phyloP scores from a whole-genome alignment of 2,797 vertebrate genomes.

The Nannoperca obscura region DNA sequence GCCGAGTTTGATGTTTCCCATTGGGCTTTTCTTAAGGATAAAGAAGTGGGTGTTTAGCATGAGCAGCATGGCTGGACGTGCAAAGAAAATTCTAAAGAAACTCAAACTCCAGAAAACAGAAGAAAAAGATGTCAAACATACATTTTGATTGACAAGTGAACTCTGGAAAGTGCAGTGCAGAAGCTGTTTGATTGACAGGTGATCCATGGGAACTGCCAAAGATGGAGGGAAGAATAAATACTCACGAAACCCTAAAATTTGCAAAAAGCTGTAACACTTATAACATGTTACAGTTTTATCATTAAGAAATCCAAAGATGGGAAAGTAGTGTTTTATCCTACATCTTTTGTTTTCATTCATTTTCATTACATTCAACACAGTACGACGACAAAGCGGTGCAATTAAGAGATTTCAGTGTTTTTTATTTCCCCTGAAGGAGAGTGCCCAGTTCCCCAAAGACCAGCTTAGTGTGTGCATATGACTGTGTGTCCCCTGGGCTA shows the following conservation, averaged over 20 bases:
- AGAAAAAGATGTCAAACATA: not conserved
- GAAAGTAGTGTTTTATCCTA: not conserved
- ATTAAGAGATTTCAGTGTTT: conserved; percentile 46
- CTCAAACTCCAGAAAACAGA: not conserved
- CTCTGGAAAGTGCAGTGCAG: conserved; percentile 25
- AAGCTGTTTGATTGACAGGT: conserved; percentile 35
- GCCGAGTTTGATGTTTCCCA: conserved; percentile 5
- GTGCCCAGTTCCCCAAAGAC: conserved; percentile 57
- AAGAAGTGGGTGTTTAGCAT: conserved; percentile 1
- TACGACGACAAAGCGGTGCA: not conserved
- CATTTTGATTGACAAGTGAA: conserved; percentile 30
- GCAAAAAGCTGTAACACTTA: not conserved
- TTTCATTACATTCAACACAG: conserved; percentile 25
- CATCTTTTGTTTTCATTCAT: not conserved
- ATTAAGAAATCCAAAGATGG: not conserved
- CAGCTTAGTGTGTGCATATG: not conserved
- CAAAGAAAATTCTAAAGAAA: not conserved
- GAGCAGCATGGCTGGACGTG: not conserved
- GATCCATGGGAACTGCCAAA: conserved; percentile 24
- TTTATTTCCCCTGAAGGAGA: conserved; percentile 50
- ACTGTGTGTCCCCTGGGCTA: conserved; percentile 58
- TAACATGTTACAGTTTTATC: not conserved
- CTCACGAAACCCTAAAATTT: not conserved
- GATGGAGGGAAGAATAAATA: not conserved
- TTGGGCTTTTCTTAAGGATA: conserved; percentile 18